Percentiles rank a stretch among this genome's conserved stretches.
Conservation (phyloP, 1,140 invertebrate genomes). For the Conus ventricosus region DNA sequence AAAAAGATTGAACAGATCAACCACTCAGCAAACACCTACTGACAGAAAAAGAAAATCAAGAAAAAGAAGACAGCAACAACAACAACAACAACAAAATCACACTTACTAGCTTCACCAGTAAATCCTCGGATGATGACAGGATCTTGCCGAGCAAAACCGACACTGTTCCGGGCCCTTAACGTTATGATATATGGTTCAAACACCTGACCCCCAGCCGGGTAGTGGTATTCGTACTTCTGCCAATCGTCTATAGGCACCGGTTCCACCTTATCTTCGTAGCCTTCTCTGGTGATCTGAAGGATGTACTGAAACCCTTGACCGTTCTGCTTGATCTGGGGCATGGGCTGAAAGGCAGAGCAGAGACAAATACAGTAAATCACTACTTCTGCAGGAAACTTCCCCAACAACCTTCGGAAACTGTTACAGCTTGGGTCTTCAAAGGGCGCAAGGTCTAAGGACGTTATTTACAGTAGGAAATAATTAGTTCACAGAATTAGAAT, state of each 20-base stretch:
- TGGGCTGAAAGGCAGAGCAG: constrained; percentile 79
- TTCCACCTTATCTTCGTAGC: constrained; percentile 12
- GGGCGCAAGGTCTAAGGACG: no score
- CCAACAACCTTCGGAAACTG: no score
- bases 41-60: not conserved
- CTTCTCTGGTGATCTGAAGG: constrained; percentile 86
- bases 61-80: not conserved
- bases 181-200: constrained; percentile 94
- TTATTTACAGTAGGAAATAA: no score
- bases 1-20: not conserved
- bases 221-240: constrained; percentile 44
- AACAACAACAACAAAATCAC: not conserved
- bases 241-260: constrained; percentile 57
- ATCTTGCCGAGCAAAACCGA: constrained; percentile 88
- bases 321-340: constrained; percentile 98
- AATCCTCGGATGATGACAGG: constrained; percentile 86
- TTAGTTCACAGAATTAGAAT: no score
- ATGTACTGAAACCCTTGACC: constrained; percentile 94
- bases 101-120: constrained; percentile 89
- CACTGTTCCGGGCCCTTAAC: constrained; percentile 92
- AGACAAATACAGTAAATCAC: not conserved
- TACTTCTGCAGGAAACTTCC: not conserved
- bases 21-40: not conserved
- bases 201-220: constrained; percentile 74
- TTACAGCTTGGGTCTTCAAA: no score